phyloP scores from a whole-genome alignment of 2,888 invertebrate species.

The Callinectes sapidus region DNA sequence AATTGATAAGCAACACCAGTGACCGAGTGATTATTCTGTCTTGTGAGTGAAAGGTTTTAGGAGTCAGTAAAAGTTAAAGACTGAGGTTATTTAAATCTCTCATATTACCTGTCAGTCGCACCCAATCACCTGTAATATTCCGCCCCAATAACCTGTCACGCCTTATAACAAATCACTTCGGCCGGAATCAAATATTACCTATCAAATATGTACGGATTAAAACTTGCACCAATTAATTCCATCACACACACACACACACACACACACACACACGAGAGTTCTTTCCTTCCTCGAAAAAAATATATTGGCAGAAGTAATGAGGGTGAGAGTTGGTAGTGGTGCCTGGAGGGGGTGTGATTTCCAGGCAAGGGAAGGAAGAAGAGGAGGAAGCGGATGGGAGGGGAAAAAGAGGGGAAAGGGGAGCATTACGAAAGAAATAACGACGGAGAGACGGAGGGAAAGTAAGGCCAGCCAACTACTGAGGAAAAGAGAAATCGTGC shows the following conservation, averaged over 20 bases:
- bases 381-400: not conserved
- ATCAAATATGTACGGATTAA: not conserved
- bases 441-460: not conserved
- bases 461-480: not conserved
- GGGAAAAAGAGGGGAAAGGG: not conserved
- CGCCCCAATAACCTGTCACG: not conserved
- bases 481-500: not conserved
- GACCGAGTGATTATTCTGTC: not conserved
- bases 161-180: not conserved
- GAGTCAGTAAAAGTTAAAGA: not conserved
- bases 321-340: not conserved
- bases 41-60: not conserved
- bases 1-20: not conserved
- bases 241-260: not conserved
- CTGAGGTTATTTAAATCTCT: not conserved
- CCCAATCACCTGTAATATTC: constrained; percentile 16
- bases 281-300: constrained; percentile 3
- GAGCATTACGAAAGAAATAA: not conserved
- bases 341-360: constrained; percentile 3
- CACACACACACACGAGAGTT: not conserved
- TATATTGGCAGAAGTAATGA: not conserved
- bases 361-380: not conserved
- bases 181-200: not conserved
- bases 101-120: constrained; percentile 22
- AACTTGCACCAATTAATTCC: not conserved